A percentile compares a stretch with the other conserved stretches of the same genome.
These are phyloP conservation scores for Xestobium rufovillosum DNA, from an alignment of 2,888 invertebrate genomes.

Conservation along the genomic window DNA sequence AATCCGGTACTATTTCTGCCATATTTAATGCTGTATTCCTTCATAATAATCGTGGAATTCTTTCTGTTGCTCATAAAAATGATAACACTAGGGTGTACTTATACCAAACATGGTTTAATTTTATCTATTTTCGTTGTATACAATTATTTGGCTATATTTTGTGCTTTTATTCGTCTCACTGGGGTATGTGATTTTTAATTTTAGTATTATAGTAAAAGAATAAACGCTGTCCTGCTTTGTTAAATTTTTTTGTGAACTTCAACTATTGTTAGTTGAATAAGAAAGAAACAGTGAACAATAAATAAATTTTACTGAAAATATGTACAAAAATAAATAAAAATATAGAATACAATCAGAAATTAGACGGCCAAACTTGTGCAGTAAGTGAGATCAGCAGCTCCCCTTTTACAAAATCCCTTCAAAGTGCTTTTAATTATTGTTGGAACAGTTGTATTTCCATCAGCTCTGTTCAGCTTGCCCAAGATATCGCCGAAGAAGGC, in stretches of 20 bases:
- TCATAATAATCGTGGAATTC: conserved; percentile 35
- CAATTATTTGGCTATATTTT: conserved; percentile 38
- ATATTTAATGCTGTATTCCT: conserved; percentile 34
- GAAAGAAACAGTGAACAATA: too few relatives aligned
- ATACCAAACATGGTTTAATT: conserved; percentile 31
- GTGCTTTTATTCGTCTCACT: conserved; percentile 32
- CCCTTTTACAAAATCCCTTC: conserved; percentile 34
- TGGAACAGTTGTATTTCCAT: conserved; percentile 22
- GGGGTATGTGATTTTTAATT: conserved; percentile 31
- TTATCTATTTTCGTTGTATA: conserved; percentile 36
- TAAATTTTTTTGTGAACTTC: too few relatives aligned
- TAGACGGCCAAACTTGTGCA: conserved; percentile 17
- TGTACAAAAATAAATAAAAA: not conserved
- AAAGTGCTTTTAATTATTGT: conserved; percentile 30
- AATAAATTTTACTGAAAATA: conserved; percentile 1
- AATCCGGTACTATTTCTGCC: conserved; percentile 37
- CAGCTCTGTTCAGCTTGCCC: conserved; percentile 28
- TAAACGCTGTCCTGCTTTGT: too few relatives aligned
- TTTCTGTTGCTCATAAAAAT: conserved; percentile 30
- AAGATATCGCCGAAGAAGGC: conserved; percentile 41
- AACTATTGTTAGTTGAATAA: too few relatives aligned
- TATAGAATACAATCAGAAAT: too few relatives aligned
- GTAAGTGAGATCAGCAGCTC: conserved; percentile 31
- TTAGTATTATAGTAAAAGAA: too few relatives aligned
- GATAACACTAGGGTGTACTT: conserved; percentile 30